These are phyloP conservation scores for Platichthys stellatus DNA, from an alignment of 2,113 vertebrate genomes.

Conservation along the genomic window DNA sequence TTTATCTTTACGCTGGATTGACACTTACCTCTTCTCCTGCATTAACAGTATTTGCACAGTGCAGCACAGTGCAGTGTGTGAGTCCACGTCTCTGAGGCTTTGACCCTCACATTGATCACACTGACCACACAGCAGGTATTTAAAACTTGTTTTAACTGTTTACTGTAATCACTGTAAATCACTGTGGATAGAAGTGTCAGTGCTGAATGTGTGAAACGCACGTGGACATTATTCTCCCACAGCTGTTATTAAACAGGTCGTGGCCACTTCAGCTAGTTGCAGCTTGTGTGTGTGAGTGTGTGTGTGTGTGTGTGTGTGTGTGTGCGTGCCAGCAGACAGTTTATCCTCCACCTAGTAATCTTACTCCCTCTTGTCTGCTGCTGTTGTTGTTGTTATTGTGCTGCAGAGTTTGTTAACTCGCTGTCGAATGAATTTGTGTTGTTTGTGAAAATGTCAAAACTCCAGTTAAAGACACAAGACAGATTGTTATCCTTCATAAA, in stretches of 20 bases:
- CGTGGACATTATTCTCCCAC: slow-evolving; percentile 59
- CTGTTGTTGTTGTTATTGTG: slow-evolving; percentile 24
- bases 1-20: too few relatives aligned
- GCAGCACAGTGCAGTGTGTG: too few relatives aligned
- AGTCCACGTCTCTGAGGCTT: too few relatives aligned
- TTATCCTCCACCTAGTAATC: slow-evolving; percentile 67
- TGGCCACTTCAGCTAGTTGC: slow-evolving; percentile 50
- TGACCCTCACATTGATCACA: background rate
- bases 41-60: too few relatives aligned
- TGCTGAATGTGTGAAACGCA: slow-evolving; percentile 60
- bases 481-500: too few relatives aligned
- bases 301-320: slow-evolving; percentile 10
- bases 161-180: slow-evolving; percentile 63
- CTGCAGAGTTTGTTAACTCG: background rate
- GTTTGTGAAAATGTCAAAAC: background rate
- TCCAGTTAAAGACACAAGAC: background rate
- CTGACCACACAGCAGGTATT: slow-evolving; percentile 28
- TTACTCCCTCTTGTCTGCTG: slow-evolving; percentile 61
- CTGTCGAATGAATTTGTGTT: background rate
- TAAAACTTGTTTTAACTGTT: slow-evolving; percentile 61
- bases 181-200: slow-evolving; percentile 40
- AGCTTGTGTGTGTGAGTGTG: slow-evolving; percentile 43
- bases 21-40: too few relatives aligned
- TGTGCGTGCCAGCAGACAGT: slow-evolving; percentile 56
- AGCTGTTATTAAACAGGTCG: slow-evolving; percentile 67